Evolutionary conservation across 2,888 invertebrate genomes (phyloP).

Genomic region (Margaritifera margaritifera): DNA sequence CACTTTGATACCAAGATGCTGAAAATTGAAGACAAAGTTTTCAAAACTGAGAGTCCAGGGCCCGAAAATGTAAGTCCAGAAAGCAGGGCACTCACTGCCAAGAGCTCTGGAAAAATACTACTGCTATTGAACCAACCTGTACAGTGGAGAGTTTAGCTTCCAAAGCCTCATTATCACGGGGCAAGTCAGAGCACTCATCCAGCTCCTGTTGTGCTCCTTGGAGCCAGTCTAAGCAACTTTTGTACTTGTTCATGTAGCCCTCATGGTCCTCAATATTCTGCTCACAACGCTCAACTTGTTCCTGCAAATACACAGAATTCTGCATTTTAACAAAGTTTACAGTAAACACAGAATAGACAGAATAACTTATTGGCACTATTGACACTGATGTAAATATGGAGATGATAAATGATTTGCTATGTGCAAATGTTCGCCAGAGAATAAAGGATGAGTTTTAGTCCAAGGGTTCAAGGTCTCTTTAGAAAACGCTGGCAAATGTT

Average conservation of each 20-base stretch:
- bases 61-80: neutral
- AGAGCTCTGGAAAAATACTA: neutral
- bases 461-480: too few relatives aligned
- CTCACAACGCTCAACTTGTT: conserved; percentile 87
- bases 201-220: conserved; percentile 83
- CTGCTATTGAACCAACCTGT: conserved; percentile 45
- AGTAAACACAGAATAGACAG: too few relatives aligned
- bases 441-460: too few relatives aligned
- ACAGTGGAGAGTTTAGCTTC: conserved; percentile 68
- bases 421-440: too few relatives aligned
- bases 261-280: conserved; percentile 90
- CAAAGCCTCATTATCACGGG: conserved; percentile 87
- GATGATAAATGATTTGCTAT: too few relatives aligned
- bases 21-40: neutral
- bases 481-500: too few relatives aligned
- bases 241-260: conserved; percentile 82
- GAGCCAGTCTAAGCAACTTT: conserved; percentile 83
- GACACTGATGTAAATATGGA: too few relatives aligned
- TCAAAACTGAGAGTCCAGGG: neutral
- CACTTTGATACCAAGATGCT: neutral
- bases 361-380: too few relatives aligned
- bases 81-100: neutral
- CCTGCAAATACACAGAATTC: conserved; percentile 72
- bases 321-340: too few relatives aligned
- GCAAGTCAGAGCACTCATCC: conserved; percentile 82